Evolutionary conservation across 2,888 invertebrate genomes (phyloP), one percentile per base, ranked within the genome.

Genomic region (Dioctria rufipes): DNA sequence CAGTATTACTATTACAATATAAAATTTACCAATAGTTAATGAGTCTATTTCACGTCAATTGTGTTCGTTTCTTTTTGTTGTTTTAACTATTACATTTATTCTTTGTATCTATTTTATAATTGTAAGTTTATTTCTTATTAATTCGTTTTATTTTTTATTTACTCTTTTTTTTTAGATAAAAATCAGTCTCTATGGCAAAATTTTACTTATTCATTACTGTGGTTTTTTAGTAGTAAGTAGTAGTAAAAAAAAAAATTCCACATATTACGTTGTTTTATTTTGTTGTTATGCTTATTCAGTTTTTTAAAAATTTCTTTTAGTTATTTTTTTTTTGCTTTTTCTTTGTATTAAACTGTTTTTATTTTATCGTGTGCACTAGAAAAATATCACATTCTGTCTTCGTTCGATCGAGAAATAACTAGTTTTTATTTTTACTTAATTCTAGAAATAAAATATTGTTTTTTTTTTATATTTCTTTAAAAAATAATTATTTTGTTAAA

Each of bases 301-400:
- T 65, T 49, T 69, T 69, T 49, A 25, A 25, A 25, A 25, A 49
- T 69, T 69, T n/a, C 8, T 25, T 77, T 77, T 77, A 63, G 77
- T 77, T 77, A 46, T 46, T 77, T 51, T 5, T 40, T 49, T 80
- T 73, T 75, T 77, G 37, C 40, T 77, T 51, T 5, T 40, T 49
- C 71, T 73, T 75, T 63, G 73, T 80, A 80, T 66, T 80, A 80
- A 49, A 77, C 66, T 73, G 71, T 37, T 54, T 54, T 71, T 39
- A 13, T 67, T 80, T 78, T 80, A 77, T 80, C 73, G 58, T 71
- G 81, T 78, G 78, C 61, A 71, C 86, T 88, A 88, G 87, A 88
- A 88, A 88, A 88, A 88, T 88, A 88, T 88, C 88, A 88, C 88
- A 88, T 88, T 87, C 88, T 88, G 88, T 87, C 87, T 88, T 88